Conservation (phyloP, 92 coral and sea anemone species). For the Hydrozoanthus gracilis region DNA sequence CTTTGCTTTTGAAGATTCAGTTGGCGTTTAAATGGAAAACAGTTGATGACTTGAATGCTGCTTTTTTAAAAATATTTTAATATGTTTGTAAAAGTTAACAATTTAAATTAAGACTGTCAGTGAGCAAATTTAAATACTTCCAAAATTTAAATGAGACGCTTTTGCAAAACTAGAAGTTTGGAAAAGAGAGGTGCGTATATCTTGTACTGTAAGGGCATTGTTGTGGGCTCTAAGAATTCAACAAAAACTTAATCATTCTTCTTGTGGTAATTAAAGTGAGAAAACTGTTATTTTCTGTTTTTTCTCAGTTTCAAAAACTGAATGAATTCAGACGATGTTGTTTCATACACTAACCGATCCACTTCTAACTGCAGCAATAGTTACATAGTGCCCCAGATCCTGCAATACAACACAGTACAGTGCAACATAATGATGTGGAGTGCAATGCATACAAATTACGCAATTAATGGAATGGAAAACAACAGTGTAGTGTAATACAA, state of each 20-base stretch:
- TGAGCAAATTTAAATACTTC: not conserved
- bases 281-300: no score
- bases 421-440: not conserved
- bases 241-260: no score
- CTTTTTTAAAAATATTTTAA: no score
- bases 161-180: not conserved
- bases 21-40: no score
- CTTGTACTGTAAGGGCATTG: no score
- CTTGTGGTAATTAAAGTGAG: no score
- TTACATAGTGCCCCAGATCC: conserved; percentile 24
- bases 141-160: not conserved
- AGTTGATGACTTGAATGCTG: no score
- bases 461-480: not conserved
- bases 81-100: no score
- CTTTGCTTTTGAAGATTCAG: no score
- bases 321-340: no score
- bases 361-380: not conserved
- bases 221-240: no score
- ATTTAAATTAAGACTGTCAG: not conserved
- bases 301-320: no score
- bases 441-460: not conserved
- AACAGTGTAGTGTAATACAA: conserved; percentile 1
- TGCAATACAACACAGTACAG: conserved; percentile 27
- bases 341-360: conserved; percentile 22
- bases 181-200: not conserved